Evolutionary conservation across 2,113 vertebrate genomes (phyloP), one percentile per base, ranked within the genome.

Genomic region (Notothenia rossii): DNA sequence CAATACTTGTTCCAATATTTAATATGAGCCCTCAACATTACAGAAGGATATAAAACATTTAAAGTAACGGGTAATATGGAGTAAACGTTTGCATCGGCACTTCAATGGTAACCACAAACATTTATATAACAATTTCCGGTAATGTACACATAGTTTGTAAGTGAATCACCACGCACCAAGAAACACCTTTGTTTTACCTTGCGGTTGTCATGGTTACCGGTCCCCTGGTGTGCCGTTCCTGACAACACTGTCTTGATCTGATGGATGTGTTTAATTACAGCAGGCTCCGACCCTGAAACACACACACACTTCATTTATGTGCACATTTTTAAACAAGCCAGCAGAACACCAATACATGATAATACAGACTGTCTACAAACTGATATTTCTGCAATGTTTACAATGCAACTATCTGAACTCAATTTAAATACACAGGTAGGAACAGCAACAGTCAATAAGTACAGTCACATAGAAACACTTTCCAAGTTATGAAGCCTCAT

Each of bases 211-310:
- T 59, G 77, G 69, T 64, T 50, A 81, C 75, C n/a, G 18, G 25
- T 81, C 78, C 82, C 80, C 72, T 14, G 48, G 61, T 54, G 65
- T 67, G 22, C 45, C 36, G 4, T 89, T 80, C 64, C 45, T 10
- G 20, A 25, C 54, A 71, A 51, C 3, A 5, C 64, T 78, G 70
- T 87, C 85, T 88, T 58, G 76, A 75, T 62, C 65, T 87, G 88
- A 90, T 82, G 62, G 64, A 89, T 91, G 80, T 73, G 29, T 84
- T 89, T 81, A 86, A 86, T 91, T 56, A 87, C 51, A 53, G 70
- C 14, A 3, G 3, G 53, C n/a, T 71, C 20, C 55, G 45, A n/a
- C n/a, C 40, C 68, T 63, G 75, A 12, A 72, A 66, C 55, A 86
- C 63, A 83, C 62, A 76, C 60, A 56, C 66, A 71, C n/a, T 9